A percentile compares a stretch with the other conserved stretches of the same genome.
These are phyloP conservation scores for Salminus brasiliensis DNA, from an alignment of 2,113 vertebrate genomes.

Conservation along the genomic window DNA sequence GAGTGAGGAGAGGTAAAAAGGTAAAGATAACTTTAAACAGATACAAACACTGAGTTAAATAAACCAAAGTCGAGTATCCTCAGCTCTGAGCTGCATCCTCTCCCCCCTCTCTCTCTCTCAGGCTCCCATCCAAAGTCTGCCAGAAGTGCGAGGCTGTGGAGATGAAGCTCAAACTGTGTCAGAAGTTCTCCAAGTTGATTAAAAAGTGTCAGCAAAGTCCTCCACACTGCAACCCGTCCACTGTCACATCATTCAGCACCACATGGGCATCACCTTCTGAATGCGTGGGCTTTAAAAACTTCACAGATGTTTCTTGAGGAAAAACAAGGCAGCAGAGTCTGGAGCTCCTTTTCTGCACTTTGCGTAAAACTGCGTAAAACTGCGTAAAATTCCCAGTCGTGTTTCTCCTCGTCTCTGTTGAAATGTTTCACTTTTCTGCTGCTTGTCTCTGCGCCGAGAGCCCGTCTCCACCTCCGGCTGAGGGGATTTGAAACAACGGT, in stretches of 20 bases:
- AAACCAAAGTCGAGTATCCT: background rate
- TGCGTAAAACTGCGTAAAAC: too few species aligned
- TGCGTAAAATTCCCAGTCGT: conserved; percentile 31
- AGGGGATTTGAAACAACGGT: conserved; percentile 65
- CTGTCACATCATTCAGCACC: conserved; percentile 29
- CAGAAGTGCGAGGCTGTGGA: background rate
- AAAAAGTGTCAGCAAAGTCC: conserved; percentile 1
- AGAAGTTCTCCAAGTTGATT: background rate
- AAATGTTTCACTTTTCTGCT: conserved; percentile 34
- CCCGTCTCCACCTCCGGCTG: conserved; percentile 61
- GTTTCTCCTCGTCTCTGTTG: background rate
- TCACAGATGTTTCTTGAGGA: conserved; percentile 54
- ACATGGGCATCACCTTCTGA: conserved; percentile 7
- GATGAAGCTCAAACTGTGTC: background rate
- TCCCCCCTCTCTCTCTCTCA: background rate
- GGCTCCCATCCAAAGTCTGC: background rate
- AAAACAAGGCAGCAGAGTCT: background rate
- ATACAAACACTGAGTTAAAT: background rate
- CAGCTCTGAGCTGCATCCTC: background rate
- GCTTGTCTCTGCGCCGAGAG: conserved; percentile 45
- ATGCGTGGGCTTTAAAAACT: conserved; percentile 37
- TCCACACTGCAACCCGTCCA: background rate
- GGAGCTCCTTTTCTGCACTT: conserved; percentile 62
- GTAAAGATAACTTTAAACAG: background rate
- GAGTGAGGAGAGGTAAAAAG: background rate